phyloP scores from a whole-genome alignment of 2,797 vertebrate species.

The Paedocypris micromegethes region DNA sequence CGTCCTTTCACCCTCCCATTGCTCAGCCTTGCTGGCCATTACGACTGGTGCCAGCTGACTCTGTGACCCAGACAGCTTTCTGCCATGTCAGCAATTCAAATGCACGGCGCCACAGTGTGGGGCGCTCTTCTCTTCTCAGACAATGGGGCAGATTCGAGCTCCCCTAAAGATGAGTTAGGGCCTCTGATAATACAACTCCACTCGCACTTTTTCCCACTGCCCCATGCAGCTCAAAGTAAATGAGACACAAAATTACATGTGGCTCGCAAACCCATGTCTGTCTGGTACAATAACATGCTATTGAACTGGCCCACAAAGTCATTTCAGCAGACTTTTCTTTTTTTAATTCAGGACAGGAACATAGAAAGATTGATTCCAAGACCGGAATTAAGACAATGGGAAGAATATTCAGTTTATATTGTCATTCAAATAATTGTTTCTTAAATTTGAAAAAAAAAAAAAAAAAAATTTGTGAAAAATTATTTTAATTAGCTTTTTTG shows the following conservation, averaged over 20 bases:
- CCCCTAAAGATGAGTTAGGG: constrained; percentile 47
- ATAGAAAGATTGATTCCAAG: no score
- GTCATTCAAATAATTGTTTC: no score
- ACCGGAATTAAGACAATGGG: no score
- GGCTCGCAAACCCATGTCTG: constrained; percentile 27
- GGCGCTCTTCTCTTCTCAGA: constrained; percentile 43
- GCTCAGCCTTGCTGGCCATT: constrained; percentile 49
- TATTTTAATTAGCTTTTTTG: no score
- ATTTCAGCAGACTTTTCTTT: not conserved
- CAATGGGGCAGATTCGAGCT: constrained; percentile 51
- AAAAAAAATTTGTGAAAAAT: no score
- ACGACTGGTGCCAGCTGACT: constrained; percentile 64
- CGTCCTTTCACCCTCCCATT: not conserved
- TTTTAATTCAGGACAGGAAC: no score
- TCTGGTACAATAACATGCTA: constrained; percentile 39
- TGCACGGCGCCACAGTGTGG: constrained; percentile 53
- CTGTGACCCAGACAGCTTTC: constrained; percentile 60
- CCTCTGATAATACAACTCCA: constrained; percentile 44
- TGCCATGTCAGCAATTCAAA: constrained; percentile 57
- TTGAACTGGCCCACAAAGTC: constrained; percentile 10
- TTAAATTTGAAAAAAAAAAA: no score
- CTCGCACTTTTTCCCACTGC: constrained; percentile 32
- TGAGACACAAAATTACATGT: constrained; percentile 42
- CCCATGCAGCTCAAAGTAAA: constrained; percentile 40
- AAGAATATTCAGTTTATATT: no score